Conservation (phyloP, 2,113 vertebrate species). For the Prionailurus bengalensis region DNA sequence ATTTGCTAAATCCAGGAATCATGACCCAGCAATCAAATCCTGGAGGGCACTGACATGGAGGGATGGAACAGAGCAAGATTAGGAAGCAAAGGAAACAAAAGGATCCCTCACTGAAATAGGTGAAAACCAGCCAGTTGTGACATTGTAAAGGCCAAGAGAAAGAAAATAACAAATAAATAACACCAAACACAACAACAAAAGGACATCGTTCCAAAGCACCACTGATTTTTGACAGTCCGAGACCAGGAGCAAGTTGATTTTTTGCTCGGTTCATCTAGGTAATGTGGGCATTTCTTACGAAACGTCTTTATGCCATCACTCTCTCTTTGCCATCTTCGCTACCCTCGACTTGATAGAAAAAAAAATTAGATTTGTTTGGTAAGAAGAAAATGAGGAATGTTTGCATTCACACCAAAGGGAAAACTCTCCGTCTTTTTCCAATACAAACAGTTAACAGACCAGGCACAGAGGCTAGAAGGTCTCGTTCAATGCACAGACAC, state of each 20-base stretch:
- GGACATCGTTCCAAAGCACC: background rate
- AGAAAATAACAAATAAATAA: background rate
- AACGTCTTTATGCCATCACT: background rate
- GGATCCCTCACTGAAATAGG: background rate
- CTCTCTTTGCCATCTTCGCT: background rate
- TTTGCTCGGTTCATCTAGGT: background rate
- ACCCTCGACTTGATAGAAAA: background rate
- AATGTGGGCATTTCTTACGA: background rate
- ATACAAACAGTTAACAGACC: background rate
- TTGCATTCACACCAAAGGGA: background rate
- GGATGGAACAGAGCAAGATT: background rate
- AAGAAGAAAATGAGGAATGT: background rate
- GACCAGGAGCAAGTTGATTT: background rate
- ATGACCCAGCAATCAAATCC: background rate
- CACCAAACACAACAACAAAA: background rate
- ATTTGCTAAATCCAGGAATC: background rate
- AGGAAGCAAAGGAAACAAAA: background rate
- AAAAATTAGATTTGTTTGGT: background rate
- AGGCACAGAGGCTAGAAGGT: background rate
- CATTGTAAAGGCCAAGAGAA: background rate
- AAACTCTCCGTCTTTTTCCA: background rate
- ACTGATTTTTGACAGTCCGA: background rate
- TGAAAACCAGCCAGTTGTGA: background rate
- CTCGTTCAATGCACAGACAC: fast-evolving
- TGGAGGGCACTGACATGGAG: fast-evolving